Conservation (phyloP, 1,140 invertebrate species). For the Nephila pilipes region DNA sequence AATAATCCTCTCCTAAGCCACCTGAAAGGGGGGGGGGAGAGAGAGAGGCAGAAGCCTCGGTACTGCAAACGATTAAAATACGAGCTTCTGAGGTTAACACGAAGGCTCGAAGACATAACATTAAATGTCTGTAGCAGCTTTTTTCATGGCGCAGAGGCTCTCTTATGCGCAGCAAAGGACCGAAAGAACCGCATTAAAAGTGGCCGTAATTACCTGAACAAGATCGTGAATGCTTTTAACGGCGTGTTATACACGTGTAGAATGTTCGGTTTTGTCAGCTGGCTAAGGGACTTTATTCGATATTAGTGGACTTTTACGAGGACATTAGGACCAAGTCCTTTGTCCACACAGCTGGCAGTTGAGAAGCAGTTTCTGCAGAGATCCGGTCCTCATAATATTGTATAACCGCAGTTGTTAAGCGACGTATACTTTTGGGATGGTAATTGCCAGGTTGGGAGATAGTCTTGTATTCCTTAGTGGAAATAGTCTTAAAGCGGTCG, state of each 20-base stretch:
- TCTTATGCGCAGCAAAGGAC: not conserved
- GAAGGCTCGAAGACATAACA: conserved; percentile 62
- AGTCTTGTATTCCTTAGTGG: conserved; percentile 2
- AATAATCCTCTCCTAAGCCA: not conserved
- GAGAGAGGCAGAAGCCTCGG: not conserved
- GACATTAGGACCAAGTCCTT: conserved; percentile 63
- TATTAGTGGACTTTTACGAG: conserved; percentile 73
- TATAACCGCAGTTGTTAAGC: conserved; percentile 62
- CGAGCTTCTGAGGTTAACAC: conserved; percentile 75
- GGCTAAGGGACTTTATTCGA: conserved; percentile 56
- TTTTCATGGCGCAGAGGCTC: not conserved
- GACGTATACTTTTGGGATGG: conserved; percentile 42
- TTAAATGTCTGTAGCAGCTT: not conserved
- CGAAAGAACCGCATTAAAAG: conserved; percentile 56
- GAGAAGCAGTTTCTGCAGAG: conserved; percentile 8
- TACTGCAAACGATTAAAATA: conserved; percentile 33
- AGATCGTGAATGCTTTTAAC: conserved; percentile 68
- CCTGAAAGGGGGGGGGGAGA: not conserved
- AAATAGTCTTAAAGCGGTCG: not conserved
- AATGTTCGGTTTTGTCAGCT: conserved; percentile 70
- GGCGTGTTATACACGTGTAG: conserved; percentile 76
- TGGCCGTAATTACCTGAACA: conserved; percentile 53
- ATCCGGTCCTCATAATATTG: conserved; percentile 9
- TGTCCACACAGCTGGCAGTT: conserved; percentile 74
- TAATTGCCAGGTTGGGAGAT: conserved; percentile 57